Evolutionary conservation across 1,140 invertebrate genomes (phyloP).

Genomic region (Cyrtorhinus lividipennis): DNA sequence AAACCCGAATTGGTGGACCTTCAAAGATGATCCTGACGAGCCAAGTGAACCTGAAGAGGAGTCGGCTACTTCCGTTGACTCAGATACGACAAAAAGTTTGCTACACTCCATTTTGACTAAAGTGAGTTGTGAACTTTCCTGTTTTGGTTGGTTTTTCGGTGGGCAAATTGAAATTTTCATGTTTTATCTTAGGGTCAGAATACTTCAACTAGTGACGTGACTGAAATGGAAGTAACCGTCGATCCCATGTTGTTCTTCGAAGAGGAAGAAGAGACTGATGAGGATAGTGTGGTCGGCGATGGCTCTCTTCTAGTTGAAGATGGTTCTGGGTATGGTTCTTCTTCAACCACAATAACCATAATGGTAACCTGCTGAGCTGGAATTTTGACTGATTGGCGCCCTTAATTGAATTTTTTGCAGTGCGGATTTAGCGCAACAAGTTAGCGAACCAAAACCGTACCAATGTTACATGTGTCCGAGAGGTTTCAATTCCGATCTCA

Average conservation of each 20-base stretch:
- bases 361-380: no score
- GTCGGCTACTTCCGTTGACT: no score
- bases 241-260: conserved; percentile 44
- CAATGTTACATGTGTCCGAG: conserved; percentile 36
- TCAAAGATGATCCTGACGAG: no score
- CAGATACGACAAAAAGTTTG: conserved; percentile 27
- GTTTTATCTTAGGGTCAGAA: not conserved
- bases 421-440: conserved; percentile 2
- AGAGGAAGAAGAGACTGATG: conserved; percentile 31
- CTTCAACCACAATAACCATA: no score
- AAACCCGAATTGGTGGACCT: no score
- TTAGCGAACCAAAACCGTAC: conserved; percentile 31
- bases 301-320: no score
- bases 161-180: not conserved
- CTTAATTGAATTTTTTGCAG: not conserved
- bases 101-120: conserved; percentile 40
- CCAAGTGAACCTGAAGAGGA: no score
- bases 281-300: no score
- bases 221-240: conserved; percentile 43
- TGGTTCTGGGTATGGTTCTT: no score
- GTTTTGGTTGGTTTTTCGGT: not conserved
- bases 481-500: conserved; percentile 36
- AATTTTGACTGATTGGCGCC: no score
- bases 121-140: no score
- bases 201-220: conserved; percentile 27